Conservation (phyloP, 2,888 invertebrate genomes). For the Strigamia transsilvanica region DNA sequence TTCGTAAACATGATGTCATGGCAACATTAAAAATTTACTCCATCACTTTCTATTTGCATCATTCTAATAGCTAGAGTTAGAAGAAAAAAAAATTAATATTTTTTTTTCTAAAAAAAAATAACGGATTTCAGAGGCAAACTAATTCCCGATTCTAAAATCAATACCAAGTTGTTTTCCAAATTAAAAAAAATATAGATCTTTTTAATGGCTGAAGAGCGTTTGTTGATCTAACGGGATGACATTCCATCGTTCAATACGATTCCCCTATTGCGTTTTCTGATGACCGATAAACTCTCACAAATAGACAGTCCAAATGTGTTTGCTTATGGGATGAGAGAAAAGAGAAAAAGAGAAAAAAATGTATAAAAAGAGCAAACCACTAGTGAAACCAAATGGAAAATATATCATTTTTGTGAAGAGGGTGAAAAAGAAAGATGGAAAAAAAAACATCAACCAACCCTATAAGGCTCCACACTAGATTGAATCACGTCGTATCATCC, state of each 20-base stretch:
- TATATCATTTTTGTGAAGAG: slow-evolving; percentile 3
- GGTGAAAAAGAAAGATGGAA: not conserved
- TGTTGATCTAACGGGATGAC: slow-evolving; percentile 8
- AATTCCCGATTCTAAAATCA: not conserved
- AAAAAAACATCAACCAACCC: not conserved
- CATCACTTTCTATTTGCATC: not conserved
- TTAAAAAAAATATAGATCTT: not conserved
- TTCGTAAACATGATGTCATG: slow-evolving; percentile 8
- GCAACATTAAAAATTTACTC: slow-evolving; percentile 1
- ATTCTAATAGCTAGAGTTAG: not conserved
- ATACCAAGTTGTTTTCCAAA: not conserved
- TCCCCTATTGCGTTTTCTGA: not conserved
- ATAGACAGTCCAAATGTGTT: slow-evolving; percentile 6
- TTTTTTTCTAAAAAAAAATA: not conserved
- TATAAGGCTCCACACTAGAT: not conserved
- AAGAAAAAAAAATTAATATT: not conserved
- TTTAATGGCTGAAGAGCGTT: not conserved
- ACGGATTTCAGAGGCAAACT: not conserved
- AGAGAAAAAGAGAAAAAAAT: slow-evolving; percentile 24
- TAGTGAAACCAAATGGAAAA: slow-evolving; percentile 8
- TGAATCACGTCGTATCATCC: not conserved
- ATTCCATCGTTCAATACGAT: slow-evolving; percentile 3
- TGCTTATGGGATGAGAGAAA: slow-evolving; percentile 1
- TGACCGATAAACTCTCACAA: not conserved
- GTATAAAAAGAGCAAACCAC: not conserved